A percentile compares a stretch with the other conserved stretches of the same genome.
These are phyloP conservation scores for Alentia gelatinosa DNA, from an alignment of 2,888 invertebrate species.

Conservation along the genomic window DNA sequence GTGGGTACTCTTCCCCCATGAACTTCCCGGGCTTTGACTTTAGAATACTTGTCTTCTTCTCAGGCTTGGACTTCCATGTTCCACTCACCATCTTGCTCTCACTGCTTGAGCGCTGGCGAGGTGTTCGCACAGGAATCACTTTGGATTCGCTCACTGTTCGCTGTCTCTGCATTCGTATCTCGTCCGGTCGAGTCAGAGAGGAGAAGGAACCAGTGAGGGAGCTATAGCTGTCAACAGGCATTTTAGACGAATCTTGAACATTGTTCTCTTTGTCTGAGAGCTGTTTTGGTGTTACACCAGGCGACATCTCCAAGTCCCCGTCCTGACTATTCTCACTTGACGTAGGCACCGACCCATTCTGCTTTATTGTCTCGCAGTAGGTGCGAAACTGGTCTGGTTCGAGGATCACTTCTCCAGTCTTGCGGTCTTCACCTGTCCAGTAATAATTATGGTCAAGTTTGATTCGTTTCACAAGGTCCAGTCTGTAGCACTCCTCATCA, in stretches of 20 bases:
- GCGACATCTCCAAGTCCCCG: background rate
- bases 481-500: slow-evolving; percentile 24
- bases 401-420: background rate
- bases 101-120: background rate
- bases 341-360: slow-evolving; percentile 23
- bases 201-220: background rate
- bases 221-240: background rate
- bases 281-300: background rate
- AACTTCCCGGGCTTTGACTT: background rate
- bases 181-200: background rate
- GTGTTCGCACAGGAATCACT: background rate
- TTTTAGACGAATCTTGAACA: background rate
- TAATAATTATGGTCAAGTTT: slow-evolving; percentile 60
- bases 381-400: slow-evolving; percentile 47
- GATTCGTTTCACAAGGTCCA: slow-evolving; percentile 56
- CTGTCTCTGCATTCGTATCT: background rate
- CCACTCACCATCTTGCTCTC: background rate
- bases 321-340: slow-evolving; percentile 12
- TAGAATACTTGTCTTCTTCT: background rate
- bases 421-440: slow-evolving; percentile 49
- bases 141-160: slow-evolving; percentile 14
- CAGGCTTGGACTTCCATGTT: background rate
- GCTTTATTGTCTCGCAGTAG: slow-evolving; percentile 44
- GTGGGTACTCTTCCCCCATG: background rate
- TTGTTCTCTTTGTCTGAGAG: background rate